Base-by-base conservation (phyloP, 2,113 vertebrate genomes). In the Labrus mixtus region DNA sequence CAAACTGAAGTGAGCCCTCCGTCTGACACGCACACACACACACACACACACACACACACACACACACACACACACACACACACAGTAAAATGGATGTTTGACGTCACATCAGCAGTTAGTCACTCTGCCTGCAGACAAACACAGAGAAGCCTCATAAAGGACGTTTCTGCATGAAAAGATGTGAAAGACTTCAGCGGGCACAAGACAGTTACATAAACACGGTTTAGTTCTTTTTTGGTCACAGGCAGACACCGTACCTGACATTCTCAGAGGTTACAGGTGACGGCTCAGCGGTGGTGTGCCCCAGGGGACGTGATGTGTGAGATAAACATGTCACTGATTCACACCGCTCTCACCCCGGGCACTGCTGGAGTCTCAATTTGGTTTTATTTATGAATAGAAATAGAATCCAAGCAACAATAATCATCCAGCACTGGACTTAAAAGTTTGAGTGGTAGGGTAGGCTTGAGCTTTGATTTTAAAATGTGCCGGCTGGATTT, bases 51-150 rank as follows among this genome's bases (percentile, higher is more conserved):
- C 1, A 25, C 25, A 25, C 48, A 12, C 51, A 39, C n/a, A 2
- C 29, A 8, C 22, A 46, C 33, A 19, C 36, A 17, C 53, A 36
- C n/a, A 39, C 65, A 68, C 43, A 46, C 63, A 64, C 10, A 57
- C 8, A 29, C 20, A 48, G n/a, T n/a, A n/a, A n/a, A n/a, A n/a
- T n/a, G n/a, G n/a, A n/a, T 2, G 51, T 51, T 39, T 51, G 59
- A 63, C 8, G 19, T 43, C 60, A 45, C 60, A n/a, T n/a, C n/a
- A 50, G 59, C 29, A 50, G 3, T 33, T 19, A 64, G 23, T 56
- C 67, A 41, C 33, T 43, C 16, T 53, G 54, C 67, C 66, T 64
- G 41, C 51, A 57, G 75, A 50, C 41, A 17, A 11, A 20, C n/a
- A 50, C 37, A 43, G 25, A 46, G 15, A 15, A 64, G 19, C 8